Conservation (phyloP, 1,140 invertebrate species). For the Platorchestia sp. region DNA sequence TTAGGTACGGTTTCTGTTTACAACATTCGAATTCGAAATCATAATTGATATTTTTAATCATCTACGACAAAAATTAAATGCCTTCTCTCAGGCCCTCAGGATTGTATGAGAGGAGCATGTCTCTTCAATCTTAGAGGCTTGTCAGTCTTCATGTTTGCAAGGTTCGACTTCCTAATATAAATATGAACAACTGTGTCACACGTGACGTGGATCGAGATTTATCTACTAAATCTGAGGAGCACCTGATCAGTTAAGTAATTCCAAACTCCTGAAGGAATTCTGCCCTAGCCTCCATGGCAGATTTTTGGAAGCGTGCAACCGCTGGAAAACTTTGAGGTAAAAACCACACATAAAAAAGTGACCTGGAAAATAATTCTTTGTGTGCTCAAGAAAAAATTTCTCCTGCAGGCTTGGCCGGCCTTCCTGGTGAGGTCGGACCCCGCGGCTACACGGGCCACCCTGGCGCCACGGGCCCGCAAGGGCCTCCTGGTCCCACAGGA, state of each 20-base stretch:
- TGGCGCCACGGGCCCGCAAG: conserved; percentile 60
- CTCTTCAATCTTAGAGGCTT: too few relatives aligned
- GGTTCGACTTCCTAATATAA: too few relatives aligned
- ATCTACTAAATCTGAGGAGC: too few relatives aligned
- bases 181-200: too few relatives aligned
- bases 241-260: neutral
- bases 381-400: neutral
- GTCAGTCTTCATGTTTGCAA: too few relatives aligned
- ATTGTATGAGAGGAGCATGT: too few relatives aligned
- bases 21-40: too few relatives aligned
- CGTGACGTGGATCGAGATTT: too few relatives aligned
- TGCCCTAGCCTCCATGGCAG: neutral
- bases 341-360: neutral
- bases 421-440: conserved; percentile 64
- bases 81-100: too few relatives aligned
- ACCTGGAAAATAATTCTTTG: neutral
- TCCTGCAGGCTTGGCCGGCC: conserved; percentile 64
- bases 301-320: neutral
- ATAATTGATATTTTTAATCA: too few relatives aligned
- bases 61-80: too few relatives aligned
- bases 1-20: too few relatives aligned
- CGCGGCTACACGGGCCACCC: conserved; percentile 67
- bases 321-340: neutral
- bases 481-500: conserved; percentile 60
- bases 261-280: neutral